Percentiles rank a stretch among this genome's conserved stretches.
Evolutionary conservation across 2,797 vertebrate species (phyloP).

Genomic region (Acanthornis magna): DNA sequence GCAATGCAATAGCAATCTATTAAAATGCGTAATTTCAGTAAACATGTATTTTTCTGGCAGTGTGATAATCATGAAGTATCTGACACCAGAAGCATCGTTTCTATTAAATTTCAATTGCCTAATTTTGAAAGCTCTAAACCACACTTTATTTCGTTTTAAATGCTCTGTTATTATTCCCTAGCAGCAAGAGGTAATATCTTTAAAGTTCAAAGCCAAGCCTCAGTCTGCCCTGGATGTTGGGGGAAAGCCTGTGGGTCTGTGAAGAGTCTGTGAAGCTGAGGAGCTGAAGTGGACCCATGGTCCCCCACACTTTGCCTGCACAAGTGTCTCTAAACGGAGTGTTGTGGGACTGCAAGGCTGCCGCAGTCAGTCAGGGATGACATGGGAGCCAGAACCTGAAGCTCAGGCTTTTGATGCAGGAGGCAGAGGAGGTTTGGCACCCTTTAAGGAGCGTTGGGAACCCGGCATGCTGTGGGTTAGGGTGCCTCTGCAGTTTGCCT

Average conservation of each 20-base stretch:
- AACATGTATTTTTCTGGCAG: not conserved
- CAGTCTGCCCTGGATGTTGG: accelerated
- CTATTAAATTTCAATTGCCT: not conserved
- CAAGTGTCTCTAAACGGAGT: accelerated
- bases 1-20: not conserved
- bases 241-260: not conserved
- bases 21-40: not conserved
- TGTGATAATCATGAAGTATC: not conserved
- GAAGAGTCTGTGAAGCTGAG: not conserved
- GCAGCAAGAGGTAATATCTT: not conserved
- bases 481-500: not conserved
- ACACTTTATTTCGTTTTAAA: not conserved
- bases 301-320: not conserved
- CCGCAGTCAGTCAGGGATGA: not conserved
- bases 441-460: not conserved
- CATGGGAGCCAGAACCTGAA: not conserved
- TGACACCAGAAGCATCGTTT: not conserved
- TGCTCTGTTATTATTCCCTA: not conserved
- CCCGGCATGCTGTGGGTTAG: not conserved
- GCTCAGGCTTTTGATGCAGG: not conserved
- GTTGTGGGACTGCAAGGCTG: not conserved
- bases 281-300: not conserved
- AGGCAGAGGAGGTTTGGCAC: not conserved
- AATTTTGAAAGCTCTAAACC: not conserved
- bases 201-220: not conserved